Evolutionary conservation across 2,113 vertebrate species (phyloP), one percentile per base, ranked within the genome.

Genomic region (Muscicapa adusta): DNA sequence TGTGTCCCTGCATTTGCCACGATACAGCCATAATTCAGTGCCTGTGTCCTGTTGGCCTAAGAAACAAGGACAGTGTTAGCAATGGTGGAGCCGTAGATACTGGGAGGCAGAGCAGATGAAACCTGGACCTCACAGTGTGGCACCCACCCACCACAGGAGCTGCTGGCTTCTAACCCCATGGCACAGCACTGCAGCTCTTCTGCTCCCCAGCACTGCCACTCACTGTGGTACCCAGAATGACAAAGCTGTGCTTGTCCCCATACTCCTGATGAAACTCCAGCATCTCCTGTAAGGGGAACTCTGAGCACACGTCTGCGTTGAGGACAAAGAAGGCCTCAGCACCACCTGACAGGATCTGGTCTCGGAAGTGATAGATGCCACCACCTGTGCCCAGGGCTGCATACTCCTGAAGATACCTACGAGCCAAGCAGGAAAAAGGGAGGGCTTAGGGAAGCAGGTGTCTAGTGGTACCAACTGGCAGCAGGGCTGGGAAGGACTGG

Each of bases 281-380:
- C 99, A 99, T 99, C 90, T 99, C 98, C 8, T 84, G 75, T 66
- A 99, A 98, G 15, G 99, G 99, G 92, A 99, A 99, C 85, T 99
- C 99, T 0, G 99, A 99, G 94, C 99, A 99, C 81, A 99, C 99
- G 0, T 99, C 99, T 1, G 99, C 99, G 14, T 99, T 99, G 97
- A 99, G 97, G 75, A 99, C 98, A 85, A 99, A 99, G 98, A 99
- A 99, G 26, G 98, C 98, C 88, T 99, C 98, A 1, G 99, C 98
- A 86, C 97, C 96, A 20, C 99, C 99, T 0, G 99, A 98, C 77
- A 99, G 98, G 96, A 99, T 99, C 98, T 99, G 99, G 97, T 99
- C 99, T 96, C 99, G 98, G 97, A 99, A 99, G 93, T 99, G 99
- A 94, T 99, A 99, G 93, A 99, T 98, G 89, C 99, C 99, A 56